Percentiles rank a stretch among this genome's conserved stretches.
These are phyloP conservation scores for Torymus texanus DNA, from an alignment of 2,888 invertebrate genomes.

Conservation along the genomic window DNA sequence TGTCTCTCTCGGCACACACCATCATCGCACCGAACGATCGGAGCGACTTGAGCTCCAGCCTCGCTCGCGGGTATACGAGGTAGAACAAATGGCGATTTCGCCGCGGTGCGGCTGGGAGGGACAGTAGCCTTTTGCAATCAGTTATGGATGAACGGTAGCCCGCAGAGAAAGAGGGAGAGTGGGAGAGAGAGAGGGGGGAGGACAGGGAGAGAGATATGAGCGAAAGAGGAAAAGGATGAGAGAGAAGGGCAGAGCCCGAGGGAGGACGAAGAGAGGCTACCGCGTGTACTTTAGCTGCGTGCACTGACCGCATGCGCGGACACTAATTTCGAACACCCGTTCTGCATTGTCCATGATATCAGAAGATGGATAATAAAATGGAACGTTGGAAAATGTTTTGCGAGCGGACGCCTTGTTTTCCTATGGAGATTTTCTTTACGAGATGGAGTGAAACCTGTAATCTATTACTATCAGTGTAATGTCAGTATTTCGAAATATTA, in stretches of 20 bases:
- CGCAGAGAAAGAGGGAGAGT: constrained; percentile 56
- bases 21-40: background rate
- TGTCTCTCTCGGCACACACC: too few relatives aligned
- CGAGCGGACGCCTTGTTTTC: too few relatives aligned
- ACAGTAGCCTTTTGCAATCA: constrained; percentile 60
- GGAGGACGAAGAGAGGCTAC: background rate
- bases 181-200: constrained; percentile 49
- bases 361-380: too few relatives aligned
- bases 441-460: background rate
- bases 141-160: constrained; percentile 71
- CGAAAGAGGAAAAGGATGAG: constrained; percentile 58
- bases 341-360: too few relatives aligned
- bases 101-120: constrained; percentile 56
- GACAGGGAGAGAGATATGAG: constrained; percentile 60
- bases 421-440: too few relatives aligned
- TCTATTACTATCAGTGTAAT: background rate
- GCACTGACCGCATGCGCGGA: background rate
- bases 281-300: background rate
- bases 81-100: constrained; percentile 61
- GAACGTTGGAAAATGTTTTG: too few relatives aligned
- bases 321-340: constrained; percentile 35
- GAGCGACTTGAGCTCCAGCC: constrained; percentile 9
- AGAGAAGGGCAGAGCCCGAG: constrained; percentile 1
- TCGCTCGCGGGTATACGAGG: constrained; percentile 54
- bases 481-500: background rate